These are phyloP conservation scores for Polyommatus icarus DNA, from an alignment of 2,888 invertebrate genomes.

Conservation along the genomic window DNA sequence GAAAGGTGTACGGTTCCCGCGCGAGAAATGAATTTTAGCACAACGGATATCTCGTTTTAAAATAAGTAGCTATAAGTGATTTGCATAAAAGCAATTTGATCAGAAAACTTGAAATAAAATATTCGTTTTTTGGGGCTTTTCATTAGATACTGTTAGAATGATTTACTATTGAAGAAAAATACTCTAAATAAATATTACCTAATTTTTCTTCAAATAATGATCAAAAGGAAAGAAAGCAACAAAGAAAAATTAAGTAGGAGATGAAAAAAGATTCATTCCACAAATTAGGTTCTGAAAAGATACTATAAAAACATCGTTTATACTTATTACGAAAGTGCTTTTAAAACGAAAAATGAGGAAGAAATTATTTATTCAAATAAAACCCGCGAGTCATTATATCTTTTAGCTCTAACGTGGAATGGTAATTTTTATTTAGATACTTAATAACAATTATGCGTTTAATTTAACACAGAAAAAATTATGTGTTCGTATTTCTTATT, in stretches of 20 bases:
- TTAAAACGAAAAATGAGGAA: conserved; percentile 33
- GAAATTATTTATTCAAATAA: conserved; percentile 24
- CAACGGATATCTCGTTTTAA: too few species aligned
- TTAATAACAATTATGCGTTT: neutral
- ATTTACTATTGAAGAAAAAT: neutral
- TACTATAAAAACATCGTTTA: conserved; percentile 48
- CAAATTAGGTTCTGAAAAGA: conserved; percentile 61
- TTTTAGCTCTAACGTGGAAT: neutral
- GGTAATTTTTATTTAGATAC: neutral
- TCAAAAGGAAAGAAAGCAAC: conserved; percentile 5
- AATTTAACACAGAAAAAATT: neutral
- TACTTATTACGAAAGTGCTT: conserved; percentile 36
- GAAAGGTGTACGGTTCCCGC: too few species aligned
- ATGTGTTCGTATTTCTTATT: neutral
- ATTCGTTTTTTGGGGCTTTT: neutral
- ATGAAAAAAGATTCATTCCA: conserved; percentile 62
- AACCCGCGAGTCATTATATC: neutral
- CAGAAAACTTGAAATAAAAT: neutral
- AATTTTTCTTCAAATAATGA: neutral
- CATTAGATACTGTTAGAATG: neutral
- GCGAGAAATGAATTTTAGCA: too few species aligned
- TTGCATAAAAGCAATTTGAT: neutral
- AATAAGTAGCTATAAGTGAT: too few species aligned
- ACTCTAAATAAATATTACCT: neutral
- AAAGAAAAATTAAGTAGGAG: conserved; percentile 26